Base-by-base conservation (phyloP, 2,113 vertebrate genomes). In the Nycticebus coucang region DNA sequence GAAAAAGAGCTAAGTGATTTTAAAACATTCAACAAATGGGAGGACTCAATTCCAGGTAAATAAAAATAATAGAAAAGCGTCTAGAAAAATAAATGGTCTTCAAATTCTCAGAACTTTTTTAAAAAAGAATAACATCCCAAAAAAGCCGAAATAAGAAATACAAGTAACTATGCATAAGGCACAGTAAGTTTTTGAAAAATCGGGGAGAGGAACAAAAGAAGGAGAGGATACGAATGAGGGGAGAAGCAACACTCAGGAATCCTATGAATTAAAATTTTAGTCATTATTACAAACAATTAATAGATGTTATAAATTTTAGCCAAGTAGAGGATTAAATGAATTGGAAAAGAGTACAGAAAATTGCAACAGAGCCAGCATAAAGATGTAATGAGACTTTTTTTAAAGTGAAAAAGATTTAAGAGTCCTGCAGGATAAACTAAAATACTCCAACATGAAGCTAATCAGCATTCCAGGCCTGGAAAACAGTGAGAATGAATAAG, bases 81-180 rank as follows among this genome's bases (percentile, higher is more conserved):
- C 57, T 75, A 55, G 33, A 94, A 97, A 78, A 92, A 74, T 62
- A 69, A 53, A 72, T 78, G 55, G 57, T 30, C 74, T 90, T 79
- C 53, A 92, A 81, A n/a, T 81, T 53, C 24, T 75, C 37, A 77
- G 75, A 82, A 60, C 9, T 8, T 72, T 87, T 71, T 28, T 4
- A 41, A 11, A 59, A 93, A 75, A 26, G 35, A 74, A 50, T 69
- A 95, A 71, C 35, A 69, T 26, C 33, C 41, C 3, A 33, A 9
- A 72, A 83, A 92, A 75, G 28, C 4, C 26, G 71, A 72, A 86
- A 80, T 55, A 64, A 66, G 68, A 79, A 41, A 22, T 30, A n/a
- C 33, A 79, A 93, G 24, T 53, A 74, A 17, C 33, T 83, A 17
- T 80, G 17, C 21, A 41, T 55, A 11, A 24, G 79, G 28, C 33